phyloP scores from a whole-genome alignment of 2,888 invertebrate species.

The Acrocyrtus sp. region DNA sequence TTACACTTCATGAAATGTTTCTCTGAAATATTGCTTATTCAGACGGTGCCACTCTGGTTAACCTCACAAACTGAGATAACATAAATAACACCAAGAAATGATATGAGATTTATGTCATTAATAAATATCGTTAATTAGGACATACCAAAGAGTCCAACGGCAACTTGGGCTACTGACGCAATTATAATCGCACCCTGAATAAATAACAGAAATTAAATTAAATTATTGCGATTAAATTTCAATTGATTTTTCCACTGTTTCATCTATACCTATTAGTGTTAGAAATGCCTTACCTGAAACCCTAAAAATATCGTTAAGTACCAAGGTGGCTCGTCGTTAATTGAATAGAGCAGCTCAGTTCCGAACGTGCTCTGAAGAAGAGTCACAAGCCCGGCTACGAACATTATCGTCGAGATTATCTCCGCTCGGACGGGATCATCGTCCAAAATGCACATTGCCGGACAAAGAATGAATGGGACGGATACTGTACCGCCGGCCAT shows the following conservation, averaged over 20 bases:
- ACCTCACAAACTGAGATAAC: too few relatives aligned
- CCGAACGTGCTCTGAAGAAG: slow-evolving; percentile 80
- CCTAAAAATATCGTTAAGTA: slow-evolving; percentile 84
- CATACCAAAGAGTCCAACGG: slow-evolving; percentile 72
- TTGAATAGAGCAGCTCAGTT: slow-evolving; percentile 69
- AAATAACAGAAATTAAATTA: too few relatives aligned
- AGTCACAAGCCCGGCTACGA: slow-evolving; percentile 82
- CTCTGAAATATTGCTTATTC: too few relatives aligned
- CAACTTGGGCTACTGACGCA: slow-evolving; percentile 79
- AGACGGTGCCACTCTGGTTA: too few relatives aligned
- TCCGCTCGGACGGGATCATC: slow-evolving; percentile 79
- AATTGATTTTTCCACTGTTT: too few relatives aligned
- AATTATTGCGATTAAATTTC: too few relatives aligned
- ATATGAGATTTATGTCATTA: too few relatives aligned
- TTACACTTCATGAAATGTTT: too few relatives aligned
- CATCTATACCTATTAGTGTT: too few relatives aligned
- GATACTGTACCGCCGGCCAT: slow-evolving; percentile 88
- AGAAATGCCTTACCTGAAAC: slow-evolving; percentile 78
- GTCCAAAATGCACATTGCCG: slow-evolving; percentile 81
- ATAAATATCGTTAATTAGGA: too few relatives aligned
- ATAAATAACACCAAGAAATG: too few relatives aligned
- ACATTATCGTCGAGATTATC: slow-evolving; percentile 84
- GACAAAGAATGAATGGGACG: slow-evolving; percentile 83
- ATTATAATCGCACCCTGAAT: slow-evolving; percentile 86
- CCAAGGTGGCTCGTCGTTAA: slow-evolving; percentile 84